Base-by-base conservation (phyloP, 2,888 invertebrate genomes). In the Gymnocheta viridis region DNA sequence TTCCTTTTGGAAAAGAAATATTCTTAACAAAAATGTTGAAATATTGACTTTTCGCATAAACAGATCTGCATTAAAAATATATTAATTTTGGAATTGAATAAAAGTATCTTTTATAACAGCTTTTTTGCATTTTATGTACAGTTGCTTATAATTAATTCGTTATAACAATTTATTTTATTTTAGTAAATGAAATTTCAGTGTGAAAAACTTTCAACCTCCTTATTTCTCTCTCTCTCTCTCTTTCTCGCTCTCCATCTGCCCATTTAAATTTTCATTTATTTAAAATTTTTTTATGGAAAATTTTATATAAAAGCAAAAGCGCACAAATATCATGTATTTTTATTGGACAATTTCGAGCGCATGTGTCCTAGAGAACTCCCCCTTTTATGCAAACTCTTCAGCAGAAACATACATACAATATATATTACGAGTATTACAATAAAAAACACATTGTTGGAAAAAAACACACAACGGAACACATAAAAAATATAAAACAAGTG, bases 331-430 rank as follows among this genome's bases (percentile, higher is more conserved):
- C 77, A 78, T 78, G 81, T 78, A 81, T 84, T 84, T 67, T 84
- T 84, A 84, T 84, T 84, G 84, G 84, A 81, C 73, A 81, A 81
- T 78, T 69, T 81, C n/a, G 47, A 81, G 84, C 84, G 84, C 84
- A 84, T 84, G 84, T 84, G 84, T 84, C 73, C 74, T 84, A 62
- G 77, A 84, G 77, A 69, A 78, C 70, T 73, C 74, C 74, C 81
- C 69, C 69, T 70, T 72, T 44, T 79, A 76, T 76, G 69, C 72
- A 77, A 77, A 84, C 79, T 60, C 74, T 62, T 38, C 60, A 54
- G 27, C 54, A 69, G 38, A 12, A 77, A 22, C n/a, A 38, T 17
- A 70, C 54, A 64, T 49, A 74, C 51, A 66, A 29, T 24, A 80
- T 67, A 72, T n/a, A n/a, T n/a, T n/a, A n/a, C n/a, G 60, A 76